Conservation (phyloP, 2,113 vertebrate species). For the Phrynosoma platyrhinos region DNA sequence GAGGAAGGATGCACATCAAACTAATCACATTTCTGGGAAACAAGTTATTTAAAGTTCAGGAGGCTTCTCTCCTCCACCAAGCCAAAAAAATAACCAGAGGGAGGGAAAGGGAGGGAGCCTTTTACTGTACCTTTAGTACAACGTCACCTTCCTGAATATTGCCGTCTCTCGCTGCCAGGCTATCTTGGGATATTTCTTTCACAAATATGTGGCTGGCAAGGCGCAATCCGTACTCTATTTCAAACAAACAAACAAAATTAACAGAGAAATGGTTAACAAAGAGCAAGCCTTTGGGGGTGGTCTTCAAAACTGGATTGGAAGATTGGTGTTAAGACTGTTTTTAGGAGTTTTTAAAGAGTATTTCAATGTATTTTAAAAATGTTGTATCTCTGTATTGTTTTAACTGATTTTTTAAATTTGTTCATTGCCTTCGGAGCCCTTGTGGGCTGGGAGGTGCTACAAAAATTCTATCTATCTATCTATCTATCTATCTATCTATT, state of each 20-base stretch:
- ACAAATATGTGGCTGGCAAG: constrained; percentile 99
- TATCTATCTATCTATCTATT: too few relatives aligned
- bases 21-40: background rate
- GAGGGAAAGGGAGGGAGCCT: background rate
- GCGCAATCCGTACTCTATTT: constrained; percentile 95
- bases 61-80: background rate
- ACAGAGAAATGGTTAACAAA: too few relatives aligned
- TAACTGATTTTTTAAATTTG: too few relatives aligned
- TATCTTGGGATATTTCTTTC: constrained; percentile 99
- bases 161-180: constrained; percentile 96
- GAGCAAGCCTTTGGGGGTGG: background rate
- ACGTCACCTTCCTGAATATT: constrained; percentile 99
- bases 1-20: background rate
- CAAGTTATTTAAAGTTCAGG: background rate
- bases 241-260: constrained; percentile 32
- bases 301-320: too few relatives aligned
- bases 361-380: too few relatives aligned
- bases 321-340: too few relatives aligned
- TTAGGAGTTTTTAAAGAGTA: too few relatives aligned
- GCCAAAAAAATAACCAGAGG: background rate
- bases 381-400: too few relatives aligned
- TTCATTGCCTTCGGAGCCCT: too few relatives aligned
- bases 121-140: constrained; percentile 90
- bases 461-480: too few relatives aligned
- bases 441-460: too few relatives aligned